Conservation (phyloP, 2,113 vertebrate species). For the Nanorana parkeri region DNA sequence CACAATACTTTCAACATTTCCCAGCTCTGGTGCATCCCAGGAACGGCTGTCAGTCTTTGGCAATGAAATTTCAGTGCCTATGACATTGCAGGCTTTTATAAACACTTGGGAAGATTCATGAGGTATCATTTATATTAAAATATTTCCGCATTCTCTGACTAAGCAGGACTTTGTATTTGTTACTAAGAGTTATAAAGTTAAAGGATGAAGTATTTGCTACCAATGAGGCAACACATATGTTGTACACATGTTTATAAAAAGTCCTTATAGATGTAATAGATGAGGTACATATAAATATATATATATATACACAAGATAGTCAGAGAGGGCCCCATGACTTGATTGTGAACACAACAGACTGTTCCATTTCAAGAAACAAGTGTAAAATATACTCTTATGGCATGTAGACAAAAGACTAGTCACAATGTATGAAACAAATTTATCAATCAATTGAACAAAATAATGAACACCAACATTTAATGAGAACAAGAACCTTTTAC, state of each 20-base stretch:
- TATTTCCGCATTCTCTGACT: conserved; percentile 18
- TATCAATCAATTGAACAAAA: no score
- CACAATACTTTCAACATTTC: not conserved
- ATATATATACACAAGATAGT: not conserved
- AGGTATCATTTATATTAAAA: conserved; percentile 9
- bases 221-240: conserved; percentile 20
- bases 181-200: conserved; percentile 22
- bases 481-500: no score
- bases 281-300: not conserved
- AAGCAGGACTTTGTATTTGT: conserved; percentile 8
- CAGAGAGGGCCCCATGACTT: not conserved
- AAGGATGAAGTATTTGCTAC: conserved; percentile 18
- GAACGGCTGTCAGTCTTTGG: not conserved
- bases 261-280: not conserved
- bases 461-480: no score
- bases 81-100: not conserved
- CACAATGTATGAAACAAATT: no score
- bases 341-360: not conserved
- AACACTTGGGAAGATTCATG: conserved; percentile 7
- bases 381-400: not conserved
- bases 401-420: no score
- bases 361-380: not conserved
- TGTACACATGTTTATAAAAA: conserved; percentile 29
- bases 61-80: not conserved
- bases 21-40: not conserved